phyloP scores from a whole-genome alignment of 2,888 invertebrate genomes.

The Agonopterix subpropinquella region DNA sequence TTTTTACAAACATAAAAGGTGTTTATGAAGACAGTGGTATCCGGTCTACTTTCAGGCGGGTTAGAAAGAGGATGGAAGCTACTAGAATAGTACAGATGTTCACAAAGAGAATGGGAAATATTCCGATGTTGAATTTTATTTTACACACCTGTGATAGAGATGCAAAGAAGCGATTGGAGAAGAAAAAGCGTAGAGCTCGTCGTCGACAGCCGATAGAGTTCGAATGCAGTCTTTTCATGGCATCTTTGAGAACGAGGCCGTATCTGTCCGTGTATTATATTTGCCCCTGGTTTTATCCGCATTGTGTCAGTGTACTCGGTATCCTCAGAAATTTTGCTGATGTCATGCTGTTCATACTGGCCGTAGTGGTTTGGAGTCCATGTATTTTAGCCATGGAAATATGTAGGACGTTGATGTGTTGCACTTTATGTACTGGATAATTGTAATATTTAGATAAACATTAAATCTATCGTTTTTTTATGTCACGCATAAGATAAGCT shows the following conservation, averaged over 20 bases:
- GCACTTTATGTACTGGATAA: conserved; percentile 7
- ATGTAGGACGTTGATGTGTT: conserved; percentile 5
- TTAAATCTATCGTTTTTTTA: too few relatives aligned
- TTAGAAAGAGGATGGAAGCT: conserved; percentile 16
- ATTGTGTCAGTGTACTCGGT: conserved; percentile 21
- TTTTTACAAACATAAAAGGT: conserved; percentile 11
- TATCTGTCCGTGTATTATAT: conserved; percentile 16
- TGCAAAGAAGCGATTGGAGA: conserved; percentile 18
- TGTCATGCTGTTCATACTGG: conserved; percentile 26
- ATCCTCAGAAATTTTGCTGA: conserved; percentile 25
- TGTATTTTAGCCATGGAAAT: conserved; percentile 12
- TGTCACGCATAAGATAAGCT: too few relatives aligned
- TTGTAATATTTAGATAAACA: neutral
- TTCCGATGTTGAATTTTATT: conserved; percentile 17
- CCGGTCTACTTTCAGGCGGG: conserved; percentile 18
- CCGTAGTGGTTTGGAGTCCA: conserved; percentile 30
- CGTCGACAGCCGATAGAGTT: conserved; percentile 16
- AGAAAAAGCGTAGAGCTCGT: conserved; percentile 10
- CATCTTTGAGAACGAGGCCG: conserved; percentile 18
- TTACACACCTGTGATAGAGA: conserved; percentile 19
- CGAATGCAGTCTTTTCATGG: conserved; percentile 20
- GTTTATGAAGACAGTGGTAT: conserved; percentile 14
- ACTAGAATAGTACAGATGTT: conserved; percentile 4
- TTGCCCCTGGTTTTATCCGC: conserved; percentile 27
- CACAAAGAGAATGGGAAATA: conserved; percentile 12